These are phyloP conservation scores for Pseudonaja textilis DNA, from an alignment of 2,113 vertebrate genomes.

Conservation along the genomic window DNA sequence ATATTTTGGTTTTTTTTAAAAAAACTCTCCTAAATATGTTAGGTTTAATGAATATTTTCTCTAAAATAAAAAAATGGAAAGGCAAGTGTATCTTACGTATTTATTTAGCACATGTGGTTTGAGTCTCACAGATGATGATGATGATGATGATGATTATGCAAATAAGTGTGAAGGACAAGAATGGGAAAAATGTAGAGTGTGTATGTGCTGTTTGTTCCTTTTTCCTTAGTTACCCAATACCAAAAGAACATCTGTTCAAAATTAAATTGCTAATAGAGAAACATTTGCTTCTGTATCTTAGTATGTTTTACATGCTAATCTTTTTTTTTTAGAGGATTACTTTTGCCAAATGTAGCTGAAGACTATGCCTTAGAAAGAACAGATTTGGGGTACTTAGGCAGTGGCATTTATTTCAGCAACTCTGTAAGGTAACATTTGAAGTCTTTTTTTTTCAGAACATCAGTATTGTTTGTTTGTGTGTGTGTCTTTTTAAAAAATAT, in stretches of 20 bases:
- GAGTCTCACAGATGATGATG: not conserved
- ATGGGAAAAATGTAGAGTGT: no score
- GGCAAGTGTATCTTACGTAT: not conserved
- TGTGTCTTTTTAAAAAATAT: not conserved
- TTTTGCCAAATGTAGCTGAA: constrained; percentile 81
- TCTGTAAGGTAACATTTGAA: constrained; percentile 68
- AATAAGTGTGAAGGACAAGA: not conserved
- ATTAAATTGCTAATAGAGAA: not conserved
- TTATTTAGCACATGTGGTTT: not conserved
- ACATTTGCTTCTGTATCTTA: not conserved
- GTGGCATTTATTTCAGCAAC: constrained; percentile 86
- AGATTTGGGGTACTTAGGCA: constrained; percentile 81
- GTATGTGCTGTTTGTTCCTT: not conserved
- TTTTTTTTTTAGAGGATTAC: constrained; percentile 73
- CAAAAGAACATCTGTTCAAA: not conserved
- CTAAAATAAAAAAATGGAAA: not conserved
- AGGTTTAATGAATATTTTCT: not conserved
- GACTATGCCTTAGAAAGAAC: constrained; percentile 79
- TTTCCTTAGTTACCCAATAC: not conserved
- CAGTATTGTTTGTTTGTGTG: not conserved
- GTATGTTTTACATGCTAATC: constrained; percentile 7
- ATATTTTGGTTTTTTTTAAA: not conserved
- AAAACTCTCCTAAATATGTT: not conserved
- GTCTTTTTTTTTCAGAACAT: not conserved
- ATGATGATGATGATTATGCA: not conserved